Evolutionary conservation across 2,888 invertebrate genomes (phyloP), one percentile per base, ranked within the genome.

Genomic region (Pimpla rufipes): DNA sequence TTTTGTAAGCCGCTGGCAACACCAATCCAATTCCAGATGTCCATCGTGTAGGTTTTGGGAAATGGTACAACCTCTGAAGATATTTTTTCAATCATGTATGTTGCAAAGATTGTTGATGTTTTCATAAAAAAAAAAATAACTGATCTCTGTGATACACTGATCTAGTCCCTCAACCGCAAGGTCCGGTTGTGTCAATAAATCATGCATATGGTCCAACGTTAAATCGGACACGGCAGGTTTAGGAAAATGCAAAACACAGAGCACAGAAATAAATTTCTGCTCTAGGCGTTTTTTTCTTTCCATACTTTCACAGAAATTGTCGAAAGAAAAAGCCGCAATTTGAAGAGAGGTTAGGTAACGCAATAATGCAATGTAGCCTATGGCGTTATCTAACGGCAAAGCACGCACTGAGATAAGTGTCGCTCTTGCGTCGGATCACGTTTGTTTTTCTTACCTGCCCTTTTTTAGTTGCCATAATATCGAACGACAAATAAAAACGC

Each of bases 1-100:
- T 98, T 90, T 96, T 96, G 90, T 98, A 98, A 0, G 96, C 97
- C 82, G 95, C 95, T 0, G 98, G 98, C 73, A 98, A 93, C 86
- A 95, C 94, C 0, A 95, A 93, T 6, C 96, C 97, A 83, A 96
- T 93, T 0, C 97, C 97, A 5, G n/a, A 85, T 1, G 57, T 3
- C 90, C 90, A 93, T n/a, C 89, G 86, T 57, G 75, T 78, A 23
- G 76, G 18, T 87, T 16, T 86, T 71, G 42, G 57, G 5, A 79
- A 40, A 16, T 85, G 74, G 67, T 89, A 89, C 45, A 89, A 40
- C 37, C 21, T 75, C 88, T 89, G 37, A 8, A 4, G 8, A 3
- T 16, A 62, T 40, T 23, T 3, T 10, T 35, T 35, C 18, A 62
- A 40, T 16, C 7, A 5, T 35, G n/a, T 37, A 35, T 37, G 2